Conservation (phyloP, 2,113 vertebrate species). For the Reinhardtius hippoglossoides region DNA sequence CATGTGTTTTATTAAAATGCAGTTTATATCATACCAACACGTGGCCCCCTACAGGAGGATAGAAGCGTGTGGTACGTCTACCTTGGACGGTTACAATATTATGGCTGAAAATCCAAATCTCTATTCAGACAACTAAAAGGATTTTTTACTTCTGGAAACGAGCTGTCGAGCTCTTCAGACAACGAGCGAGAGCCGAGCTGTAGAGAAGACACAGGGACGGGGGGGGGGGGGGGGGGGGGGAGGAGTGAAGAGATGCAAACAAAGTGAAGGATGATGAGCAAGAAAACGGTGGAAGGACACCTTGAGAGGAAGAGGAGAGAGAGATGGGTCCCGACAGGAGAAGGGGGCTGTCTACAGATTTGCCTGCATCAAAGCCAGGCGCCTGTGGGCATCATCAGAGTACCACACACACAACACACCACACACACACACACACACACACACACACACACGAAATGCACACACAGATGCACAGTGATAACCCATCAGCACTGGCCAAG, state of each 20-base stretch:
- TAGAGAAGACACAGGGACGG: not conserved
- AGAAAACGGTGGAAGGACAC: constrained; percentile 67
- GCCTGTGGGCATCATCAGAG: constrained; percentile 74
- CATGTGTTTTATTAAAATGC: too few species aligned
- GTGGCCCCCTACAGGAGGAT: too few species aligned
- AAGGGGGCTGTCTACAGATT: constrained; percentile 68
- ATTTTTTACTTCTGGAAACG: too few species aligned
- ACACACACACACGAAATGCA: constrained; percentile 36
- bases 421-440: constrained; percentile 41
- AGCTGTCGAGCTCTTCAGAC: too few species aligned
- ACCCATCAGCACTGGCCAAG: constrained; percentile 80
- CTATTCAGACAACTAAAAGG: too few species aligned
- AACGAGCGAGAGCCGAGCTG: constrained; percentile 6
- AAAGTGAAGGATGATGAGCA: constrained; percentile 62
- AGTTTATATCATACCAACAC: too few species aligned
- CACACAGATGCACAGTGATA: constrained; percentile 70
- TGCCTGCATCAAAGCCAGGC: constrained; percentile 68
- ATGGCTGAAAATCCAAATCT: too few species aligned
- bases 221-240: not conserved
- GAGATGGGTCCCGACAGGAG: constrained; percentile 75
- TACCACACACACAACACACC: constrained; percentile 42
- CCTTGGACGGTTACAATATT: too few species aligned
- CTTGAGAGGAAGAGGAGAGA: constrained; percentile 60
- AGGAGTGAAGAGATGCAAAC: constrained; percentile 19
- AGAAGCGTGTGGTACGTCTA: too few species aligned